Conservation (phyloP, 92 coral and sea anemone species). For the Virgularia gustaviana region DNA sequence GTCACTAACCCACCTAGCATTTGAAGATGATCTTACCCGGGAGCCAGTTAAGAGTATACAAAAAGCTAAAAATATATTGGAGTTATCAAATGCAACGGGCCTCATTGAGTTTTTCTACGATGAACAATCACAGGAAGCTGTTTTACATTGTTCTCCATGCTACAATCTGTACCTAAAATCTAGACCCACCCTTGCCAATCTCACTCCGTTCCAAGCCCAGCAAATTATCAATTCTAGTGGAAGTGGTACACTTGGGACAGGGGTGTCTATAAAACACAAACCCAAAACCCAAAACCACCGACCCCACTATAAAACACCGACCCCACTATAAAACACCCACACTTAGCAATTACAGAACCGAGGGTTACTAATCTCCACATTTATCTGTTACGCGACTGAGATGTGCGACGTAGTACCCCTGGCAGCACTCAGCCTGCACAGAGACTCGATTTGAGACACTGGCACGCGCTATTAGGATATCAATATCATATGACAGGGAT, state of each 20-base stretch:
- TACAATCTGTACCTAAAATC: background rate
- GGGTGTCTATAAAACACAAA: background rate
- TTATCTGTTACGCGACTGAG: too few species aligned
- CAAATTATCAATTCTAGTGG: conserved; percentile 3
- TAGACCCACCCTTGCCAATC: conserved; percentile 3
- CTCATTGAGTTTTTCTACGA: conserved; percentile 29
- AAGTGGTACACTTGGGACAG: background rate
- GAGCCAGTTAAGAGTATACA: conserved; percentile 20
- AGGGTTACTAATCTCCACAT: too few species aligned
- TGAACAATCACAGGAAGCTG: conserved; percentile 6
- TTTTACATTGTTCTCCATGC: conserved; percentile 19
- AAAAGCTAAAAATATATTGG: conserved; percentile 36
- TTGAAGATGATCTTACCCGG: conserved; percentile 33
- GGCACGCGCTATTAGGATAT: too few species aligned
- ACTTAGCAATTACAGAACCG: too few species aligned
- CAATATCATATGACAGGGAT: too few species aligned
- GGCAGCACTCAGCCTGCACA: too few species aligned
- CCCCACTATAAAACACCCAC: too few species aligned
- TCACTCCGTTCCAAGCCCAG: conserved; percentile 6
- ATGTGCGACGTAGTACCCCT: too few species aligned
- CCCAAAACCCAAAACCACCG: background rate
- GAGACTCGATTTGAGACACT: too few species aligned
- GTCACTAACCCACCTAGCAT: conserved; percentile 29
- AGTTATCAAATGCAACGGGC: conserved; percentile 38
- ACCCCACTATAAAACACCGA: too few species aligned